These are phyloP conservation scores for Sapayoa aenigma DNA, from an alignment of 2,113 vertebrate genomes.

Conservation along the genomic window DNA sequence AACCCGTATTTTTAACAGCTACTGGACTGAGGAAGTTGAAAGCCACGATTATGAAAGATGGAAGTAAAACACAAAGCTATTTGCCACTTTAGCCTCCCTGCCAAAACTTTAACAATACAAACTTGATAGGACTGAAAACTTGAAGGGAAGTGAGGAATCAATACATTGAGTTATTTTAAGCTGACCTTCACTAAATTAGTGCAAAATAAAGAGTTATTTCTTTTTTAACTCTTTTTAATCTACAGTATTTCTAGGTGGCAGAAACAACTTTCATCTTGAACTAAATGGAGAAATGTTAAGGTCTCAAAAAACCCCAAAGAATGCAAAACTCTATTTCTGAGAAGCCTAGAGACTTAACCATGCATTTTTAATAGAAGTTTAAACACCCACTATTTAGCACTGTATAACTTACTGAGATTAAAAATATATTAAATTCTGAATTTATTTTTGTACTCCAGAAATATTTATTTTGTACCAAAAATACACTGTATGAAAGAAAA, in stretches of 20 bases:
- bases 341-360: neutral
- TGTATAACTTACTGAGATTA: neutral
- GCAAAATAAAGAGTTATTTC: neutral
- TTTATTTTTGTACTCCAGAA: neutral
- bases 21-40: neutral
- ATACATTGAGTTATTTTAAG: neutral
- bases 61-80: neutral
- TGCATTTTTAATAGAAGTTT: neutral
- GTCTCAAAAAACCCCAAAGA: neutral
- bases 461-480: neutral
- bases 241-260: neutral
- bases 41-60: neutral
- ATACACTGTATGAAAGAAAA: neutral
- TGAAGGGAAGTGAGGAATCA: neutral
- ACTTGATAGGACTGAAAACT: neutral
- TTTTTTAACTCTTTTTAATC: neutral
- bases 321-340: neutral
- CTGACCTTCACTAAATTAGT: neutral
- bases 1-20: neutral
- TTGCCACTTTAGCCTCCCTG: neutral
- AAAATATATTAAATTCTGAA: neutral
- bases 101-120: neutral
- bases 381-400: neutral
- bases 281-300: neutral
- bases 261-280: neutral